These are phyloP conservation scores for Beroe ovata DNA, from an alignment of 37 sponge, comb jelly and placozoan genomes.

Conservation along the genomic window DNA sequence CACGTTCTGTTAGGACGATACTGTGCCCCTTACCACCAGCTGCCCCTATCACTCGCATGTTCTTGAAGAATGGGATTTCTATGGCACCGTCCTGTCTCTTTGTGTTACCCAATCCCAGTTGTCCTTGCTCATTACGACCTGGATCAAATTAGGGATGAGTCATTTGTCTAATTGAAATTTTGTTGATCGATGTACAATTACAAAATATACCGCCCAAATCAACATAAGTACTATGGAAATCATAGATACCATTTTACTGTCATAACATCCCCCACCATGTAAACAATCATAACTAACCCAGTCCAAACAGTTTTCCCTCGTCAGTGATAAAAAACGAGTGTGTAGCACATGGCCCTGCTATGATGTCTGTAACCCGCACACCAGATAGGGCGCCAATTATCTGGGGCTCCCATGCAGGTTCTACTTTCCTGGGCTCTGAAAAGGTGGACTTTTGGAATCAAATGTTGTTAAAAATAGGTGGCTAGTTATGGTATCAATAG, in stretches of 20 bases:
- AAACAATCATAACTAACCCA: neutral
- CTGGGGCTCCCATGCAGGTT: slow-evolving; percentile 33
- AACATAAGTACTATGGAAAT: too few species aligned
- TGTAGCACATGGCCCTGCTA: slow-evolving; percentile 11
- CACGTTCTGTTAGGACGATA: slow-evolving; percentile 14
- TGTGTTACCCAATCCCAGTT: neutral
- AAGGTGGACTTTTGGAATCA: too few species aligned
- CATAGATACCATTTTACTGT: too few species aligned
- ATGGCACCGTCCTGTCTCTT: neutral
- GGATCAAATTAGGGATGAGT: too few species aligned
- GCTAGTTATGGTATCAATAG: neutral
- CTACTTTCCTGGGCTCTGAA: slow-evolving; percentile 40
- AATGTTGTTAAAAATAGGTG: neutral
- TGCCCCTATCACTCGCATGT: slow-evolving; percentile 19
- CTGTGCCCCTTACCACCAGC: neutral
- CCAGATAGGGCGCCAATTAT: slow-evolving; percentile 5
- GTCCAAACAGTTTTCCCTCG: neutral
- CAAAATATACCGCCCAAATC: too few species aligned
- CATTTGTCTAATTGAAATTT: too few species aligned
- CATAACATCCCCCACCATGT: too few species aligned
- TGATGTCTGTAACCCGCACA: slow-evolving; percentile 15
- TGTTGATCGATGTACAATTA: too few species aligned
- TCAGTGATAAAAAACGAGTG: slow-evolving; percentile 45
- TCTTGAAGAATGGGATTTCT: neutral
- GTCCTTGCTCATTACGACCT: slow-evolving; percentile 17